phyloP scores from a whole-genome alignment of 1,140 invertebrate genomes.

The Hypsibius dujardini region DNA sequence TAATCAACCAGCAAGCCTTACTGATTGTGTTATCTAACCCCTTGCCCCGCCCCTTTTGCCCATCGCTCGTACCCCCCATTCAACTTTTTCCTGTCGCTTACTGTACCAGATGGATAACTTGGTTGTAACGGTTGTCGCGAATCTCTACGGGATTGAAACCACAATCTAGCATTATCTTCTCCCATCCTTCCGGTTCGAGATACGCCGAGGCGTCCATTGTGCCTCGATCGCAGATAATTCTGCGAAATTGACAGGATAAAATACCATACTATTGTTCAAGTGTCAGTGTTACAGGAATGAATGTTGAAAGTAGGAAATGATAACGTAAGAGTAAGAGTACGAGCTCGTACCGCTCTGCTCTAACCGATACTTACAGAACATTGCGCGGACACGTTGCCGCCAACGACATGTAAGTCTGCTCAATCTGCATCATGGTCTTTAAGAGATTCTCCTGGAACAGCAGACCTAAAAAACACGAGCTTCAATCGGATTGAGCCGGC shows the following conservation, averaged over 20 bases:
- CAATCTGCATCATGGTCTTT: constrained; percentile 90
- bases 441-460: constrained; percentile 93
- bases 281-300: no score
- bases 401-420: constrained; percentile 87
- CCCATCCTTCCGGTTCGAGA: constrained; percentile 77
- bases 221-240: constrained; percentile 95
- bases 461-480: constrained; percentile 42
- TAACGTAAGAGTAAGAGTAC: no score
- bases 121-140: constrained; percentile 86
- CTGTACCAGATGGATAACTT: constrained; percentile 43
- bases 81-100: neutral
- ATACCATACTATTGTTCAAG: no score
- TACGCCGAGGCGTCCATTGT: constrained; percentile 90
- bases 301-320: no score
- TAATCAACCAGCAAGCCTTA: no score
- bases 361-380: constrained; percentile 19
- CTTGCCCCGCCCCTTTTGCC: no score
- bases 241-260: constrained; percentile 35
- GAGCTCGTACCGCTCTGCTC: no score
- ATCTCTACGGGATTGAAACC: constrained; percentile 82
- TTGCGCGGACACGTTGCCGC: constrained; percentile 64
- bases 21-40: no score
- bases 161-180: constrained; percentile 64
- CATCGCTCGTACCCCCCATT: no score
- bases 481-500: constrained; percentile 13